Evolutionary conservation across 2,797 vertebrate genomes (phyloP).

Genomic region (Bradypodion ventrale): DNA sequence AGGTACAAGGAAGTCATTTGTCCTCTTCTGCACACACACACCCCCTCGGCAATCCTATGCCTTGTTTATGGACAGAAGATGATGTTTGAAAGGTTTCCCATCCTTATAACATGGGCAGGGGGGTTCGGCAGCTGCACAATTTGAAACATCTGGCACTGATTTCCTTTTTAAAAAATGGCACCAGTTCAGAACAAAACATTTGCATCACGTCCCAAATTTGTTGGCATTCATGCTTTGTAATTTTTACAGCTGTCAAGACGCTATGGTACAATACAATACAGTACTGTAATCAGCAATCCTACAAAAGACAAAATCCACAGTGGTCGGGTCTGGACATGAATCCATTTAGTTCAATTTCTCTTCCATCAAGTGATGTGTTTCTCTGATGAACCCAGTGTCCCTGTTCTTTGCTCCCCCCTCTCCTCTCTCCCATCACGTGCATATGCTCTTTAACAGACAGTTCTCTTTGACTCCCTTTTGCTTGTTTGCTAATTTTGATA

Average conservation of each 20-base stretch:
- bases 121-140: conserved; percentile 1
- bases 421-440: no score
- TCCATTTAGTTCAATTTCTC: conserved; percentile 1
- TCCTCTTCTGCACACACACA: no score
- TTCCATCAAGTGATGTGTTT: neutral
- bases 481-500: neutral
- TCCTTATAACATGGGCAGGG: neutral
- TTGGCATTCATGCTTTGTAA: conserved; percentile 32
- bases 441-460: neutral
- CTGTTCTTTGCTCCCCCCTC: neutral
- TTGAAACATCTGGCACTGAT: conserved; percentile 7
- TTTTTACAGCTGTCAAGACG: conserved; percentile 28
- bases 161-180: conserved; percentile 7
- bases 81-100: neutral
- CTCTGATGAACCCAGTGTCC: neutral
- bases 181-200: conserved; percentile 21
- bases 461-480: neutral
- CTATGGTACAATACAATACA: conserved; percentile 24
- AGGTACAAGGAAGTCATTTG: neutral
- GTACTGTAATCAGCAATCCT: conserved; percentile 4
- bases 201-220: conserved; percentile 24
- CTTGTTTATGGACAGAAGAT: neutral
- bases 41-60: no score
- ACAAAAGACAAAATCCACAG: neutral
- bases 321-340: conserved; percentile 3